Evolutionary conservation across 2,888 invertebrate genomes (phyloP).

Genomic region (Noctua pronuba): DNA sequence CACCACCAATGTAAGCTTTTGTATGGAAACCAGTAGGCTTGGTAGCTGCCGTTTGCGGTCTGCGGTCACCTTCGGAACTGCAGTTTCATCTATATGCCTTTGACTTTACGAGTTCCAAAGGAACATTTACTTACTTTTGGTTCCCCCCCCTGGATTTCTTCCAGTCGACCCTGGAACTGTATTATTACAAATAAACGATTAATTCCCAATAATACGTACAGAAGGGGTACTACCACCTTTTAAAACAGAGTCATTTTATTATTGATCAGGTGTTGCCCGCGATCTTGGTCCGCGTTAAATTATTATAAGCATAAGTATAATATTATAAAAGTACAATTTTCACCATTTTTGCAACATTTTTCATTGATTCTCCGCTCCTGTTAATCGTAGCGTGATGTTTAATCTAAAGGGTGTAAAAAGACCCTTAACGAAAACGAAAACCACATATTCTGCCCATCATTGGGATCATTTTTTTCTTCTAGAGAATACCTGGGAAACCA

Average conservation of each 20-base stretch:
- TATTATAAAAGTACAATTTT: too few species aligned
- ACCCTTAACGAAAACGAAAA: too few species aligned
- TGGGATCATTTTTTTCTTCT: too few species aligned
- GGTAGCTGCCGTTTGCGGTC: not conserved
- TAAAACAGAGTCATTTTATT: not conserved
- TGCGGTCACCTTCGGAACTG: not conserved
- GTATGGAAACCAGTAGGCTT: not conserved
- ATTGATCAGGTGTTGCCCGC: too few species aligned
- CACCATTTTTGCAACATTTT: too few species aligned
- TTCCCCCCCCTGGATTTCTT: not conserved
- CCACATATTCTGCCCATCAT: too few species aligned
- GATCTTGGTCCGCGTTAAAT: too few species aligned
- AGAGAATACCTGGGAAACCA: too few species aligned
- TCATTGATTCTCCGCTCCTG: too few species aligned
- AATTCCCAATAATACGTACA: not conserved
- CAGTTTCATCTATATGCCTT: not conserved
- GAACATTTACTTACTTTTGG: slow-evolving; percentile 14
- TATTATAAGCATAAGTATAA: too few species aligned
- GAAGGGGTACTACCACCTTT: not conserved
- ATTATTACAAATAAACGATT: slow-evolving; percentile 28
- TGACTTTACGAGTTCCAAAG: slow-evolving; percentile 12
- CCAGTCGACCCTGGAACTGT: slow-evolving; percentile 24
- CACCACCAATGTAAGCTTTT: not conserved
- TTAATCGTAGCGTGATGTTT: too few species aligned
- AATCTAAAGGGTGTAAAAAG: too few species aligned